phyloP scores from a whole-genome alignment of 1,140 invertebrate species.

The Eupeodes corollae region DNA sequence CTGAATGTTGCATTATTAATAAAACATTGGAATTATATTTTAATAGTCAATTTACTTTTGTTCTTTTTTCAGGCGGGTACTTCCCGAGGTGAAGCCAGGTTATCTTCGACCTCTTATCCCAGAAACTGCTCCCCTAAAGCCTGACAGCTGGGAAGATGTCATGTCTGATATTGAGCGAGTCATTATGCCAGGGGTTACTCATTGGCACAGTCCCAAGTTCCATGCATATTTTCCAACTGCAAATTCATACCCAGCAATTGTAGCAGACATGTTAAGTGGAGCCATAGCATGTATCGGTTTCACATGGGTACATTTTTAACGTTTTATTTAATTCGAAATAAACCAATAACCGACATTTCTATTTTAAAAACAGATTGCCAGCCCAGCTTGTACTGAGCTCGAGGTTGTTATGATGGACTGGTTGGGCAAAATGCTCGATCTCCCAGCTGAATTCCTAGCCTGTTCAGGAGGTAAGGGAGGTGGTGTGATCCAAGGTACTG shows the following conservation, averaged over 20 bases:
- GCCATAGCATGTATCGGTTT: slow-evolving; percentile 87
- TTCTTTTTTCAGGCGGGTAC: slow-evolving; percentile 53
- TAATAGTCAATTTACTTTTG: no score
- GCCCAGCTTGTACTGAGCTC: slow-evolving; percentile 93
- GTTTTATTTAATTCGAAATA: not conserved
- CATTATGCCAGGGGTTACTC: slow-evolving; percentile 95
- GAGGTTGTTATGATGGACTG: slow-evolving; percentile 97
- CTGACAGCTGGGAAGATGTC: slow-evolving; percentile 81
- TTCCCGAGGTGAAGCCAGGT: slow-evolving; percentile 71
- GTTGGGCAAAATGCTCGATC: slow-evolving; percentile 86
- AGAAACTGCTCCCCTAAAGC: slow-evolving; percentile 61
- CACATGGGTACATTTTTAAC: slow-evolving; percentile 56
- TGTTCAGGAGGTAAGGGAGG: slow-evolving; percentile 72
- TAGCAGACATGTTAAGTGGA: slow-evolving; percentile 81
- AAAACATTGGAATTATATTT: no score
- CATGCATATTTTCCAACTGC: slow-evolving; percentile 97
- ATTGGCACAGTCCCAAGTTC: slow-evolving; percentile 96
- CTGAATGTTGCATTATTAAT: no score
- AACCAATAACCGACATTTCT: slow-evolving; percentile 1
- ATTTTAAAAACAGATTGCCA: slow-evolving; percentile 58
- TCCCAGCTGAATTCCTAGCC: slow-evolving; percentile 81
- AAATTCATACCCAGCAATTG: slow-evolving; percentile 83
- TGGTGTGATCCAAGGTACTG: slow-evolving; percentile 87
- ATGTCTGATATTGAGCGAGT: slow-evolving; percentile 83
- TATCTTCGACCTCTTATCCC: slow-evolving; percentile 77